phyloP scores from a whole-genome alignment of 2,888 invertebrate species.

The Zhuqinia jingwanae region DNA sequence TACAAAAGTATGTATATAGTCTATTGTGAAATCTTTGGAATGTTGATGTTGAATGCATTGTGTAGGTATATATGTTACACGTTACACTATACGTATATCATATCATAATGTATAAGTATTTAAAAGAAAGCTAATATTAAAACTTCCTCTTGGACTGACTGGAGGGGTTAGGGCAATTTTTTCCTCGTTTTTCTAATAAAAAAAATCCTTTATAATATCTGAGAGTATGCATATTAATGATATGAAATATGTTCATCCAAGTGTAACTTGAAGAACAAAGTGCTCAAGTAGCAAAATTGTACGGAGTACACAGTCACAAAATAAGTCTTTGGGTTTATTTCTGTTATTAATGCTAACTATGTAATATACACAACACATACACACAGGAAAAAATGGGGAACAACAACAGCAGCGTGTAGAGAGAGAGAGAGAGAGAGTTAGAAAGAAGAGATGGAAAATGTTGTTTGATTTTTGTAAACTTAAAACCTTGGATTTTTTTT shows the following conservation, averaged over 20 bases:
- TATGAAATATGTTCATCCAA: conserved; percentile 44
- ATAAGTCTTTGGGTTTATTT: conserved; percentile 22
- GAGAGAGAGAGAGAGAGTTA: too few species aligned
- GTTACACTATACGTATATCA: too few species aligned
- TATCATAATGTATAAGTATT: too few species aligned
- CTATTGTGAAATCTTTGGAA: too few species aligned
- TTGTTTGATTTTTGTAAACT: conserved; percentile 8
- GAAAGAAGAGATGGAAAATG: not conserved
- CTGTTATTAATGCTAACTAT: not conserved
- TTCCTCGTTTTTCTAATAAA: conserved; percentile 18
- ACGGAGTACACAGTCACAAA: conserved; percentile 18
- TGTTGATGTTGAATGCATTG: too few species aligned
- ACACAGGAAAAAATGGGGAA: not conserved
- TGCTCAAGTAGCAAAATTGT: conserved; percentile 57
- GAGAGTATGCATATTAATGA: conserved; percentile 39
- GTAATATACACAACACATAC: not conserved
- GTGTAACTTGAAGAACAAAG: conserved; percentile 42
- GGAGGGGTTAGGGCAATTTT: conserved; percentile 12
- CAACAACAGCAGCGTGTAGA: too few species aligned
- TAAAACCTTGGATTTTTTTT: conserved; percentile 52
- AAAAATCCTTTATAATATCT: conserved; percentile 19
- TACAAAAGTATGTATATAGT: too few species aligned
- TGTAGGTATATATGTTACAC: too few species aligned
- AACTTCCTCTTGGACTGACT: conserved; percentile 2
- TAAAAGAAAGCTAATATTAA: conserved; percentile 47